Evolutionary conservation across 2,797 vertebrate species (phyloP).

Genomic region (Scomberomorus guttatus): DNA sequence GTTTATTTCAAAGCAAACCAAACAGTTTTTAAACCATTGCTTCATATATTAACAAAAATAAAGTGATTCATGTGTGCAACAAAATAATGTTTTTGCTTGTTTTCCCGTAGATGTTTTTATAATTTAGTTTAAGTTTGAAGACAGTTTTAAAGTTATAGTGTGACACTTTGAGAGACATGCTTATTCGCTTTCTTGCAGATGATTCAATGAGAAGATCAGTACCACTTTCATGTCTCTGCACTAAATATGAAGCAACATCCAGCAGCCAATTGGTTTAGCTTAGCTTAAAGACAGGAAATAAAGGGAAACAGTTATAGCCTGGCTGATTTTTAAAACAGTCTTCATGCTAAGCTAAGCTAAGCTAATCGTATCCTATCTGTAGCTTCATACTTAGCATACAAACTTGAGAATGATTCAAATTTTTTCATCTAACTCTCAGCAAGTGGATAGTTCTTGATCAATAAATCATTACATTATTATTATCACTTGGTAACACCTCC

Average conservation of each 20-base stretch:
- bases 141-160: neutral
- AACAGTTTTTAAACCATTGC: conserved; percentile 48
- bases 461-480: neutral
- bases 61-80: conserved; percentile 71
- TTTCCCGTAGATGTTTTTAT: conserved; percentile 14
- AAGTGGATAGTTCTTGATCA: neutral
- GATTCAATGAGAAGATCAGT: neutral
- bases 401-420: neutral
- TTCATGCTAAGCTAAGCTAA: neutral
- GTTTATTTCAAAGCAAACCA: conserved; percentile 51
- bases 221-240: neutral
- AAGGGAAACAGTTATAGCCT: neutral
- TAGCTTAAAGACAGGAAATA: neutral
- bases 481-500: neutral
- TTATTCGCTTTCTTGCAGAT: neutral
- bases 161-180: neutral
- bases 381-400: neutral
- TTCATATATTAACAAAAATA: conserved; percentile 65
- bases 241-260: neutral
- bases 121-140: neutral
- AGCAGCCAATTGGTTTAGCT: neutral
- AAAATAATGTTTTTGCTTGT: conserved; percentile 45
- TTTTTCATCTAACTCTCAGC: too few species aligned
- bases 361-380: neutral
- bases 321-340: too few species aligned